Evolutionary conservation across 2,113 vertebrate genomes (phyloP).

Genomic region (Ascaphus truei): DNA sequence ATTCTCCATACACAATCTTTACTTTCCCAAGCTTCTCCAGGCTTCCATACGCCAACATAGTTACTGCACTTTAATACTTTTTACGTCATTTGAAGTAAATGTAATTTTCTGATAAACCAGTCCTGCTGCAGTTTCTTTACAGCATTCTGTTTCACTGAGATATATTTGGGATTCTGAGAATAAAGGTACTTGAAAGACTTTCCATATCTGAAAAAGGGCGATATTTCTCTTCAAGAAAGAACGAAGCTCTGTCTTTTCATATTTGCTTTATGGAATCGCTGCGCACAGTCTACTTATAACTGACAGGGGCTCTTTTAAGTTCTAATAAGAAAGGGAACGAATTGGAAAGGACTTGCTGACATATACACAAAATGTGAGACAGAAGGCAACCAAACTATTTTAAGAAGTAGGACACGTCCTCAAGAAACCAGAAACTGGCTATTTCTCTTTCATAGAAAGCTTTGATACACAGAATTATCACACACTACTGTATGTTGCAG

Average conservation of each 20-base stretch:
- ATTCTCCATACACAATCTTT: no score
- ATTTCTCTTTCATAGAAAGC: no score
- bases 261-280: neutral
- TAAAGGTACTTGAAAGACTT: neutral
- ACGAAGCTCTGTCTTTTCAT: neutral
- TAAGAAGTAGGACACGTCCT: neutral
- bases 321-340: neutral
- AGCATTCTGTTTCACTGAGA: neutral
- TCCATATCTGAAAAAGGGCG: neutral
- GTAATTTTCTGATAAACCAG: no score
- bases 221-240: neutral
- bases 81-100: no score
- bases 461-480: no score
- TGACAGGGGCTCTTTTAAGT: neutral
- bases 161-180: neutral
- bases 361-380: neutral
- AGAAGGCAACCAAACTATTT: neutral
- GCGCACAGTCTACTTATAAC: neutral
- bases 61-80: no score
- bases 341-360: neutral
- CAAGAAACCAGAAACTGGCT: neutral
- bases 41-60: no score
- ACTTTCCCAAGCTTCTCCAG: no score
- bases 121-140: no score
- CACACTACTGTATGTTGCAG: no score